phyloP scores from a whole-genome alignment of 2,888 invertebrate genomes.

The Drepana falcataria region DNA sequence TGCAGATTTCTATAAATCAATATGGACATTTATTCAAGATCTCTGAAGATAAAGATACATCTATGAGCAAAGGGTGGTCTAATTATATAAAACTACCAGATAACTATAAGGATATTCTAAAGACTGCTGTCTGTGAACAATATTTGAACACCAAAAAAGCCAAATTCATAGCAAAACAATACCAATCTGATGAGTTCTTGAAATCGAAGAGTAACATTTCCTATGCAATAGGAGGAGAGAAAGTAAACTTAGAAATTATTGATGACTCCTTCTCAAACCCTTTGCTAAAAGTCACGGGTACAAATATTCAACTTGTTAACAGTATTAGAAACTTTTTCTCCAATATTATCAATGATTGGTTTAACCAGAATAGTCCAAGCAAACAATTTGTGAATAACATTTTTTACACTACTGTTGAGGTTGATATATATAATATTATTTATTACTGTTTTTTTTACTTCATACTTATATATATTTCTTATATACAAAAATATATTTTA shows the following conservation, averaged over 20 bases:
- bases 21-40: slow-evolving; percentile 41
- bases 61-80: slow-evolving; percentile 19
- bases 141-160: slow-evolving; percentile 30
- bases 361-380: slow-evolving; percentile 15
- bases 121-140: slow-evolving; percentile 21
- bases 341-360: slow-evolving; percentile 37
- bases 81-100: slow-evolving; percentile 48
- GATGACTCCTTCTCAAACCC: slow-evolving; percentile 45
- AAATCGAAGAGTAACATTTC: slow-evolving; percentile 30
- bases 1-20: slow-evolving; percentile 22
- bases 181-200: slow-evolving; percentile 44
- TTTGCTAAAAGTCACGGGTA: slow-evolving; percentile 37
- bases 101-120: slow-evolving; percentile 35
- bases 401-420: slow-evolving; percentile 50
- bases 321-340: slow-evolving; percentile 52
- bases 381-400: slow-evolving; percentile 36
- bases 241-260: slow-evolving; percentile 35
- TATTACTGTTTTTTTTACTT: too few relatives aligned
- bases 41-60: slow-evolving; percentile 15
- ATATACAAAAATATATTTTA: slow-evolving; percentile 16
- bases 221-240: slow-evolving; percentile 37
- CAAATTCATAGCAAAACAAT: slow-evolving; percentile 28
- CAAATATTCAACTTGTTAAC: slow-evolving; percentile 33
- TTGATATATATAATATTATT: slow-evolving; percentile 18
- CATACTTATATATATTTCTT: too few relatives aligned